phyloP scores from a whole-genome alignment of 1,140 invertebrate genomes.

The Tribolium castaneum region DNA sequence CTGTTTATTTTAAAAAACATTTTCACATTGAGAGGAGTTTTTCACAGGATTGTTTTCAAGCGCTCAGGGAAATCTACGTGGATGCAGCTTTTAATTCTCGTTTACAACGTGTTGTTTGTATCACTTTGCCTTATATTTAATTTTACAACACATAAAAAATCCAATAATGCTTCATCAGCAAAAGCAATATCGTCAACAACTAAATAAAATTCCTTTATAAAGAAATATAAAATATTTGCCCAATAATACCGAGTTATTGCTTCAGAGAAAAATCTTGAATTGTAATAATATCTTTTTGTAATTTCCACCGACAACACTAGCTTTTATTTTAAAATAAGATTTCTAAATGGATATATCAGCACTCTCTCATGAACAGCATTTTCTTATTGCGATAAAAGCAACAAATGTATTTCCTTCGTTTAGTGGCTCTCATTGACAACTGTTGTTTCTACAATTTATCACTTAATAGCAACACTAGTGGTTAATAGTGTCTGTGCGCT shows the following conservation, averaged over 20 bases:
- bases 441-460: not conserved
- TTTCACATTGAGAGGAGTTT: not conserved
- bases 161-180: not conserved
- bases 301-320: not conserved
- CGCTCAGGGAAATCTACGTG: constrained; percentile 18
- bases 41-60: not conserved
- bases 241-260: not conserved
- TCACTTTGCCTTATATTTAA: constrained; percentile 28
- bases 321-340: not conserved
- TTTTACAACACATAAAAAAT: constrained; percentile 15
- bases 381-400: not conserved
- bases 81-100: constrained; percentile 5
- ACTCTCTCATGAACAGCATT: not conserved
- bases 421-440: not conserved
- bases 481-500: not conserved
- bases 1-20: not conserved
- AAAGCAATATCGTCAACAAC: not conserved
- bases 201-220: not conserved
- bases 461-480: not conserved
- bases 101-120: constrained; percentile 16
- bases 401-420: not conserved
- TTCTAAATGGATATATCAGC: not conserved
- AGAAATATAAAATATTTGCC: not conserved
- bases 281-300: too few species aligned
- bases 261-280: too few species aligned